Percentiles rank a stretch among this genome's conserved stretches.
Conservation (phyloP, 30 jellyfish, hydroid and myxozoan genomes). For the Turritopsis rubra region DNA sequence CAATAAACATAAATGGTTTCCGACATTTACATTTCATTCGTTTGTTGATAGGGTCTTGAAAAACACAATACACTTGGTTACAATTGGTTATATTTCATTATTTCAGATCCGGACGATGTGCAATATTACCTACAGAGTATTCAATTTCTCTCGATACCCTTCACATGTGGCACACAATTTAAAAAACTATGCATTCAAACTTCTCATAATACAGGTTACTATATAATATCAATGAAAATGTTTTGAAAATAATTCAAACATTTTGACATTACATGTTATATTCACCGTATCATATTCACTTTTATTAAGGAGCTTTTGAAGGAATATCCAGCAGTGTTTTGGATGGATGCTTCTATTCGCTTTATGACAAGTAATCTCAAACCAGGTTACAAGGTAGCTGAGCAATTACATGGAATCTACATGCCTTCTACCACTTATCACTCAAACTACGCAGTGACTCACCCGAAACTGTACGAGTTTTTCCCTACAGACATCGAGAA, state of each 20-base stretch:
- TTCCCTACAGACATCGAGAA: neutral
- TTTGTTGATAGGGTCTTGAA: too few species aligned
- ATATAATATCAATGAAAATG: too few species aligned
- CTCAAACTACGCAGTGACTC: neutral
- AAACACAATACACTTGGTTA: too few species aligned
- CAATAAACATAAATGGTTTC: too few species aligned
- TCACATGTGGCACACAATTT: neutral
- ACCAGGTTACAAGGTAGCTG: neutral
- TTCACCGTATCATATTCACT: neutral
- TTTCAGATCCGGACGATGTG: neutral
- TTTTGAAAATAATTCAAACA: too few species aligned
- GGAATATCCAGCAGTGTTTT: neutral
- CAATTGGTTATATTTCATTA: too few species aligned
- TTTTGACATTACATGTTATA: neutral
- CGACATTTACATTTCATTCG: too few species aligned
- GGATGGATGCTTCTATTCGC: neutral
- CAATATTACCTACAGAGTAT: neutral
- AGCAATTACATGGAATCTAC: neutral
- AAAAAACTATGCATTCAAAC: neutral
- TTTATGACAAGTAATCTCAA: neutral
- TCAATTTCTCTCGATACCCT: neutral
- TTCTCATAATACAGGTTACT: neutral
- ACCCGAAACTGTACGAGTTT: neutral
- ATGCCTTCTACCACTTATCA: neutral
- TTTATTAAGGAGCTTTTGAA: neutral